A percentile compares a stretch with the other conserved stretches of the same genome.
phyloP scores from a whole-genome alignment of 2,113 vertebrate species.

The Tragelaphus strepsiceros region DNA sequence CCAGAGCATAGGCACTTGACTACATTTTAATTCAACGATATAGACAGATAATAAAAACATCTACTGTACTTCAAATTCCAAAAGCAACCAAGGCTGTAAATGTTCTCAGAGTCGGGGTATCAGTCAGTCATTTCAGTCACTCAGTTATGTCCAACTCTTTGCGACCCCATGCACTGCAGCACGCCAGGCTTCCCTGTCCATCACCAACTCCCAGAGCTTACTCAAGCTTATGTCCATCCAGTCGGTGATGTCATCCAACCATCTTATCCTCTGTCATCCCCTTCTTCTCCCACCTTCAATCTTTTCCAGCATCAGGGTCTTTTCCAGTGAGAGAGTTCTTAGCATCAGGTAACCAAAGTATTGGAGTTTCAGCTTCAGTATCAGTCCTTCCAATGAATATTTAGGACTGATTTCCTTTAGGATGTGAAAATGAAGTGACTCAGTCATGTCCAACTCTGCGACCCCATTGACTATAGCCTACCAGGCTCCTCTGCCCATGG shows the following conservation, averaged over 20 bases:
- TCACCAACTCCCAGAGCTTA: neutral
- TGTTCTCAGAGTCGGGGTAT: conserved; percentile 48
- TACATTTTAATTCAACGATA: neutral
- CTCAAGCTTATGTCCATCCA: neutral
- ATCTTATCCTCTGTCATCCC: neutral
- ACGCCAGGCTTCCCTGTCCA: neutral
- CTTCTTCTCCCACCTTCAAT: neutral
- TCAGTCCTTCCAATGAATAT: neutral
- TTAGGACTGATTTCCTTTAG: neutral
- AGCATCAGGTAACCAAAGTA: neutral
- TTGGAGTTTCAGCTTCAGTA: neutral
- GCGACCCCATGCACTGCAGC: neutral
- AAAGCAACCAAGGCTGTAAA: conserved; percentile 1
- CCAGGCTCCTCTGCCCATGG: too few relatives aligned
- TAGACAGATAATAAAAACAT: neutral
- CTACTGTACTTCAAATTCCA: neutral
- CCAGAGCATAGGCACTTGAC: too few relatives aligned
- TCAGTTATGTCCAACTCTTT: neutral
- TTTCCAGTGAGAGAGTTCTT: neutral
- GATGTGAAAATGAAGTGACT: neutral
- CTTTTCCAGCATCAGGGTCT: neutral
- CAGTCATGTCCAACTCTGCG: too few relatives aligned
- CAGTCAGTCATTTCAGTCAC: neutral
- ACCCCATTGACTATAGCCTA: too few relatives aligned
- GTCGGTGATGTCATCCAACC: neutral